These are phyloP conservation scores for Columbina picui DNA, from an alignment of 2,113 vertebrate species.

Conservation along the genomic window DNA sequence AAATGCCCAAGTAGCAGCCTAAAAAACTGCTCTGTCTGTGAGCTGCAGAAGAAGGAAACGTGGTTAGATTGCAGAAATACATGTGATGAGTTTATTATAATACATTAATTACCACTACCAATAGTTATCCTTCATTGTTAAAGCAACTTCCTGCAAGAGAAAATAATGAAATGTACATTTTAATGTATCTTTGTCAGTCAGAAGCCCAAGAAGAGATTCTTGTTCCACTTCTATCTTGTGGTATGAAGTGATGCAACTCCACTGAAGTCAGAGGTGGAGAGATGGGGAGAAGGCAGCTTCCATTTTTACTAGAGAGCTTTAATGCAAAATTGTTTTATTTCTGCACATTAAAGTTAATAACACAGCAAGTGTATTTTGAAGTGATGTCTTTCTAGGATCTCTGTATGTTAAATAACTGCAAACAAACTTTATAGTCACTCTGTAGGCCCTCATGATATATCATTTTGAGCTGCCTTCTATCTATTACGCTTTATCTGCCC, in stretches of 20 bases:
- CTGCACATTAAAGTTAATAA: slow-evolving; percentile 58
- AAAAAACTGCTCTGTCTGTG: background rate
- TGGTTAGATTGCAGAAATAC: background rate
- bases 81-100: background rate
- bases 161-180: background rate
- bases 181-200: background rate
- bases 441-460: slow-evolving; percentile 49
- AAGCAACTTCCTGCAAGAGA: background rate
- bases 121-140: background rate
- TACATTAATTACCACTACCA: background rate
- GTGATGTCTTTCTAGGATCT: slow-evolving; percentile 74
- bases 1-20: background rate
- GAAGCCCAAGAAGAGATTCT: background rate
- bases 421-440: slow-evolving; percentile 66
- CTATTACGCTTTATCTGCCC: slow-evolving; percentile 76
- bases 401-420: slow-evolving; percentile 69
- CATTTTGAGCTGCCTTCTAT: slow-evolving; percentile 71
- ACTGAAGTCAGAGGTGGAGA: background rate
- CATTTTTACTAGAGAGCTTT: background rate
- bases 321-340: slow-evolving; percentile 60
- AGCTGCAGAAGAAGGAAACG: background rate
- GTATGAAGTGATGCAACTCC: background rate
- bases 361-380: slow-evolving; percentile 64
- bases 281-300: background rate
- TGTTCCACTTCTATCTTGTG: background rate